phyloP scores from a whole-genome alignment of 2,113 vertebrate species.

The Aldabrachelys gigantea region DNA sequence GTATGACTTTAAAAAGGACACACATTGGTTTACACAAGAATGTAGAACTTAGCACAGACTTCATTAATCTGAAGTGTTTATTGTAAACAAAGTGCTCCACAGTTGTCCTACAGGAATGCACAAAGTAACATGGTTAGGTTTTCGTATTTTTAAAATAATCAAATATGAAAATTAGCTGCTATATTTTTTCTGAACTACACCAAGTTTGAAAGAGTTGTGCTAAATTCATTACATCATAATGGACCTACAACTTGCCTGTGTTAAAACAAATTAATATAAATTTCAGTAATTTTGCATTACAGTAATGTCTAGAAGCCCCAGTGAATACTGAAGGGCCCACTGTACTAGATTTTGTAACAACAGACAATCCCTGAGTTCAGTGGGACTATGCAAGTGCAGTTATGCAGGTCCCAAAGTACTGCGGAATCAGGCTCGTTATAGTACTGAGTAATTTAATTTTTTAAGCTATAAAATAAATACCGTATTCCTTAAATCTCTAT shows the following conservation, averaged over 20 bases:
- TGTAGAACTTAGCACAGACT: not conserved
- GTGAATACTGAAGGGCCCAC: not conserved
- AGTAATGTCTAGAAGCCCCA: not conserved
- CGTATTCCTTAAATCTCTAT: too few relatives aligned
- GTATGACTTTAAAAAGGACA: not conserved
- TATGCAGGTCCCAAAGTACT: not conserved
- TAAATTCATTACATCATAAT: not conserved
- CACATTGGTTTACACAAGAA: not conserved
- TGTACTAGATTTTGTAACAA: not conserved
- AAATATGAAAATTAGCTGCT: not conserved
- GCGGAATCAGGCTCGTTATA: not conserved
- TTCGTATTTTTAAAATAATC: not conserved
- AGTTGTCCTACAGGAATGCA: not conserved
- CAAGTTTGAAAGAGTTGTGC: not conserved
- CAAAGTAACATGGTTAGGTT: not conserved
- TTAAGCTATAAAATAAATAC: not conserved
- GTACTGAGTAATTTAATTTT: not conserved
- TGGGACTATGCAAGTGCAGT: not conserved
- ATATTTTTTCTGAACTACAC: not conserved
- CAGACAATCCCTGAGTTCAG: not conserved
- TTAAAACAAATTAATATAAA: not conserved
- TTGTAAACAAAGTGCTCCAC: not conserved
- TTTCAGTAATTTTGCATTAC: not conserved
- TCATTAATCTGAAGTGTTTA: not conserved
- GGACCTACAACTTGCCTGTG: not conserved